Evolutionary conservation across 2,797 vertebrate species (phyloP), one percentile per base, ranked within the genome.

Genomic region (Hybognathus amarus): DNA sequence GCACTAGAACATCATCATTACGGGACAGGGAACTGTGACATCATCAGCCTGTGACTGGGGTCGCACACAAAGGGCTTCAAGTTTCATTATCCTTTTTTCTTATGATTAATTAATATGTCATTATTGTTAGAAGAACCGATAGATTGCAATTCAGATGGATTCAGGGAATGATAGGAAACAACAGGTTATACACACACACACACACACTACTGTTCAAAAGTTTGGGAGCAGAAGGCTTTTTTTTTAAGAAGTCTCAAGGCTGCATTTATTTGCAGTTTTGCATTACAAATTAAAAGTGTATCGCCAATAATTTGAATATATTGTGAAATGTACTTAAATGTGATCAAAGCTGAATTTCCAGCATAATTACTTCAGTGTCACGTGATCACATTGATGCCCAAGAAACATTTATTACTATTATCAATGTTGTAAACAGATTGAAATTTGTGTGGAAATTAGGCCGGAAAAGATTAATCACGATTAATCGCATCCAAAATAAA

Each of bases 1-100:
- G 87, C 87, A 87, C 90, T 88, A 89, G 87, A 88, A 90, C 91
- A 86, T 91, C 91, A 88, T 91, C 88, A 81, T 82, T 86, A 87
- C 66, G 86, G 88, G 85, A 92, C 91, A 64, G 75, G 52, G 64
- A 63, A 42, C 24, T 78, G 30, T 64, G 66, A 70, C 75, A 69
- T 76, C 74, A 77, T 40, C 73, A 59, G 73, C 81, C 63, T 70
- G 54, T 38, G 52, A 83, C 70, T 70, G 64, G 69, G 56, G 69
- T 67, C 15, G 42, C 54, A 68, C 22, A 10, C 42, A 36, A 80
- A 74, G 75, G 82, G 82, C 82, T 83, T 77, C 17, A 15, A 54
- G 40, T 5, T 45, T 79, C 54, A 20, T 42, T 12, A 77, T 27
- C 54, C 27, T 30, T 82, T 56, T 74, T 74, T 54, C 24, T 59